These are phyloP conservation scores for Smithornis capensis DNA, from an alignment of 2,113 vertebrate genomes.

Conservation along the genomic window DNA sequence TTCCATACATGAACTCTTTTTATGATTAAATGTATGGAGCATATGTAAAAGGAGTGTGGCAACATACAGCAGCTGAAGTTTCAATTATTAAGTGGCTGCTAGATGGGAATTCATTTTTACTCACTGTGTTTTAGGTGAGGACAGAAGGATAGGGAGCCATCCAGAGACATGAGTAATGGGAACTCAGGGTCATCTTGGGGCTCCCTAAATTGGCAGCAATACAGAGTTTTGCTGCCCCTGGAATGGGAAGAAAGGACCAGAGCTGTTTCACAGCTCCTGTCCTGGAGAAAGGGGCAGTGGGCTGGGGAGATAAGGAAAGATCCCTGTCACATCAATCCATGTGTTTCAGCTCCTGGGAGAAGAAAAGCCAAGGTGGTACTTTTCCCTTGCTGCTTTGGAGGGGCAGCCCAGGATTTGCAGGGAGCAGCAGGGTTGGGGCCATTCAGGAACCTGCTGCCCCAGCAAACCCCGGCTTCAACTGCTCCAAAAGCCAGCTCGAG, in stretches of 20 bases:
- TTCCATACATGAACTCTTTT: constrained; percentile 28
- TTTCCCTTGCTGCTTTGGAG: neutral
- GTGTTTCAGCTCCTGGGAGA: neutral
- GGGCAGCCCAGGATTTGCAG: neutral
- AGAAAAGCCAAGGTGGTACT: neutral
- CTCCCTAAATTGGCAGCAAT: neutral
- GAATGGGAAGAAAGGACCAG: neutral
- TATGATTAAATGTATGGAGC: constrained; percentile 13
- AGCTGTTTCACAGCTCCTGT: neutral
- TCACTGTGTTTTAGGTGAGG: neutral
- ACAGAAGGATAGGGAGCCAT: neutral
- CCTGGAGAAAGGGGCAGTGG: neutral
- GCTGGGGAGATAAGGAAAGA: neutral
- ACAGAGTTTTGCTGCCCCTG: neutral
- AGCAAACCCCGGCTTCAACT: neutral
- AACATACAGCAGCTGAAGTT: neutral
- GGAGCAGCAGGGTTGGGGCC: neutral
- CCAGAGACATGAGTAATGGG: neutral
- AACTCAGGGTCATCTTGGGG: neutral
- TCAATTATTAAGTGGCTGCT: neutral
- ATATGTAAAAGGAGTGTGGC: neutral
- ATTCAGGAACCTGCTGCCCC: neutral
- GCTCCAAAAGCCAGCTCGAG: neutral
- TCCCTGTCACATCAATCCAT: neutral
- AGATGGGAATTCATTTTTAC: neutral